Percentiles rank a stretch among this genome's conserved stretches.
Evolutionary conservation across 1,140 invertebrate species (phyloP).

Genomic region (Cataglyphis hispanica): DNA sequence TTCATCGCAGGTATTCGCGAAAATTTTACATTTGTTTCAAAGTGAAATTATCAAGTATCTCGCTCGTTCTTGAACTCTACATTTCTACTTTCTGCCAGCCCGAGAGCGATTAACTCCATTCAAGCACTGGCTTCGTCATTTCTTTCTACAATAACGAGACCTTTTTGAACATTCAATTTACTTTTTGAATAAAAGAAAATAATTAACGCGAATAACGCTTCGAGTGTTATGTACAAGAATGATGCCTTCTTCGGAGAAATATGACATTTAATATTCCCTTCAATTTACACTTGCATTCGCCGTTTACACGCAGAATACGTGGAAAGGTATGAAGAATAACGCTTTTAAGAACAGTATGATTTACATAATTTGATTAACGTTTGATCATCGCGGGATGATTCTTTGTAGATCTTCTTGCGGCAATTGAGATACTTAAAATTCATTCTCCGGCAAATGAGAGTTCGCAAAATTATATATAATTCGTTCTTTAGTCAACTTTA

Average conservation of each 20-base stretch:
- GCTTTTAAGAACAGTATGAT: neutral
- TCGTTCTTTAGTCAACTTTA: neutral
- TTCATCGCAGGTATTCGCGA: neutral
- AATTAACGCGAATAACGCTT: too few species aligned
- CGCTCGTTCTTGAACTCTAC: constrained; percentile 37
- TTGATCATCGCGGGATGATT: constrained; percentile 31
- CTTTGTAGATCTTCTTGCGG: neutral
- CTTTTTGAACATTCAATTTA: constrained; percentile 24
- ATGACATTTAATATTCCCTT: too few species aligned
- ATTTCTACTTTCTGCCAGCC: neutral
- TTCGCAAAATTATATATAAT: neutral
- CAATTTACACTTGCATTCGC: too few species aligned
- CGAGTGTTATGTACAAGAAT: too few species aligned
- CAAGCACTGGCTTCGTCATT: constrained; percentile 2
- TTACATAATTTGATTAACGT: constrained; percentile 32
- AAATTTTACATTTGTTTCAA: constrained; percentile 57
- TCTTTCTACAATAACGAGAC: constrained; percentile 24
- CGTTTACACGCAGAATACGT: too few species aligned
- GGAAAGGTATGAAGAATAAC: too few species aligned
- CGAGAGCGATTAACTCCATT: neutral
- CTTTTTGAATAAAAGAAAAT: neutral
- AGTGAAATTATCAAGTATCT: constrained; percentile 41
- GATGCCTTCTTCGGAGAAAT: too few species aligned
- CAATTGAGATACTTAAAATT: constrained; percentile 24
- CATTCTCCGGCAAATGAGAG: constrained; percentile 25